Evolutionary conservation across 2,797 vertebrate species (phyloP).

Genomic region (Crenuchus spilurus): DNA sequence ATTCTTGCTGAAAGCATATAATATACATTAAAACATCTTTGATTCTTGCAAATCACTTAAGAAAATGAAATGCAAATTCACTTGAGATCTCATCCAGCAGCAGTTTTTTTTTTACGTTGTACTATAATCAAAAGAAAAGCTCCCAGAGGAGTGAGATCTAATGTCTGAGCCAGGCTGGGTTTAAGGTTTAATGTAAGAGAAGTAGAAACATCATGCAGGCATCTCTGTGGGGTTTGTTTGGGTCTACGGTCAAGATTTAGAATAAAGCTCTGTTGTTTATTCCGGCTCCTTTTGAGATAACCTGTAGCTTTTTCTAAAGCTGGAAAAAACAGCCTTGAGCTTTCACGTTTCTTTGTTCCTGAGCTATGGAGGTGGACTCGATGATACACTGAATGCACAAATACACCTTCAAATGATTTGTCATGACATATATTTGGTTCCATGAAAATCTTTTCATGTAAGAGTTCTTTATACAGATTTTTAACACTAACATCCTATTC

Average conservation of each 20-base stretch:
- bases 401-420: slow-evolving; percentile 22
- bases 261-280: slow-evolving; percentile 6
- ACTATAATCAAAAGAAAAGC: neutral
- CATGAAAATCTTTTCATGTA: neutral
- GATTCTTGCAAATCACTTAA: neutral
- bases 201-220: neutral
- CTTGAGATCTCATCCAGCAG: no score
- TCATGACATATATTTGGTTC: neutral
- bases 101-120: no score
- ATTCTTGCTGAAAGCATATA: neutral
- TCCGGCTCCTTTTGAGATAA: neutral
- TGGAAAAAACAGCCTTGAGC: slow-evolving; percentile 1
- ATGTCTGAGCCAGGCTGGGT: neutral
- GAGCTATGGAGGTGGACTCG: neutral
- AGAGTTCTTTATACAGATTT: neutral
- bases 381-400: neutral
- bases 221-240: neutral
- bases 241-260: neutral
- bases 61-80: neutral
- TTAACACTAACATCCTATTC: no score
- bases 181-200: neutral
- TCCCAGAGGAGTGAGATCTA: no score
- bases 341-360: slow-evolving; percentile 2
- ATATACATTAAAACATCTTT: neutral
- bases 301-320: neutral